Base-by-base conservation (phyloP, 2,888 invertebrate genomes). In the Aporophyla lueneburgensis region DNA sequence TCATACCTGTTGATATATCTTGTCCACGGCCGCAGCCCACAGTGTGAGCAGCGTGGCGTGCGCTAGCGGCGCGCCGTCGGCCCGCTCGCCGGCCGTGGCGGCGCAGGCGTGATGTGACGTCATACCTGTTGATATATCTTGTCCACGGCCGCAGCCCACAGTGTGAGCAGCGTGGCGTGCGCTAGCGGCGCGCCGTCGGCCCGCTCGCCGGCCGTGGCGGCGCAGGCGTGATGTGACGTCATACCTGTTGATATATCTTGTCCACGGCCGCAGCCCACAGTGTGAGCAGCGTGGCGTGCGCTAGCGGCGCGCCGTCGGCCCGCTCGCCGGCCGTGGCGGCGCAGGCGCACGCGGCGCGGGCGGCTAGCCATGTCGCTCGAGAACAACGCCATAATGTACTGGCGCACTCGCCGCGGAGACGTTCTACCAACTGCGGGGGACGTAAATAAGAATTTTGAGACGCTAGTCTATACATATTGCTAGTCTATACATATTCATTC, bases 1-100 rank as follows among this genome's bases (percentile, higher is more conserved):
- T 14, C 56, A 2, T 58, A 70, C 70, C 54, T 72, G 70, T 27
- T 72, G 72, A 7, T 97, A 97, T 0, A 97, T 94, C 92, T 97
- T 97, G 90, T 98, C 98, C 70, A 97, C 97, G 3, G 98, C 97
- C 1, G 94, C 94, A 16, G 92, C 89, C 96, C 93, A 97, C 91
- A 95, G 90, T 78, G 92, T 96, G 92, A 81, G 78, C 40, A 96
- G 88, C 33, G 92, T 85, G 40, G 74, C 63, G 88, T 94, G 94
- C 40, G 93, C 81, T 1, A 95, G 92, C 5, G 95, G 94, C 43
- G 95, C 95, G 10, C 93, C 94, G 78, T 96, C 96, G 0, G 94
- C 95, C 21, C 95, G 88, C 88, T 95, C 96, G 51, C 96, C 96
- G 5, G 94, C 95, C 1, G 95, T 94, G 74, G 93, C 93, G 0